These are phyloP conservation scores for Nylanderia fulva DNA, from an alignment of 1,140 invertebrate genomes.

Conservation along the genomic window DNA sequence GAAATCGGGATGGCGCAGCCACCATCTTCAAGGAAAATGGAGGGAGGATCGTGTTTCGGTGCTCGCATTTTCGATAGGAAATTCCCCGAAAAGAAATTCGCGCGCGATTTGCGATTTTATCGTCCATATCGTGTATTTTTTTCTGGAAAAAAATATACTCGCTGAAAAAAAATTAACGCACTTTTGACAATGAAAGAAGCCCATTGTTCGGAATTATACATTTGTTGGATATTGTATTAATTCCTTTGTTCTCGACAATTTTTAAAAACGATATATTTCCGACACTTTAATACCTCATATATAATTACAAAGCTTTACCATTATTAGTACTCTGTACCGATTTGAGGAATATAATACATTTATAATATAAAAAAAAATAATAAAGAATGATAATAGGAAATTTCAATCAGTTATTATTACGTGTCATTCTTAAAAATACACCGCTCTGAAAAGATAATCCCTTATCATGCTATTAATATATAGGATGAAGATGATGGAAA, in stretches of 20 bases:
- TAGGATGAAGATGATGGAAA: neutral
- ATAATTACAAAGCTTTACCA: neutral
- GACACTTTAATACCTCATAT: neutral
- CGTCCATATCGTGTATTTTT: neutral
- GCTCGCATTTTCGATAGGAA: neutral
- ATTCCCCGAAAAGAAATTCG: conserved; percentile 60
- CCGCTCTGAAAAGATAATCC: neutral
- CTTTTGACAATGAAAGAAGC: neutral
- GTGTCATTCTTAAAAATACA: neutral
- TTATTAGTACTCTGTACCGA: too few relatives aligned
- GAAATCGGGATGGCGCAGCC: neutral
- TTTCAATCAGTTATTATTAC: neutral
- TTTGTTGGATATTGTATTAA: neutral
- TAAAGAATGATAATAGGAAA: too few relatives aligned
- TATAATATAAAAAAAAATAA: too few relatives aligned
- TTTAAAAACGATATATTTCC: neutral
- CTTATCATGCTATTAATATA: neutral
- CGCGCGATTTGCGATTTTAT: conserved; percentile 5
- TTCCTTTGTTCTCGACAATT: neutral
- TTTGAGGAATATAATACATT: too few relatives aligned
- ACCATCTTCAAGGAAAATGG: conserved; percentile 47
- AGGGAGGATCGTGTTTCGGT: conserved; percentile 24
- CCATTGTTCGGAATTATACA: neutral
- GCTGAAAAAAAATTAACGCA: neutral
- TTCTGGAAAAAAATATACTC: neutral